Percentiles rank a stretch among this genome's conserved stretches.
Conservation (phyloP, 2,797 vertebrate genomes). For the Otolemur crassicaudatus region DNA sequence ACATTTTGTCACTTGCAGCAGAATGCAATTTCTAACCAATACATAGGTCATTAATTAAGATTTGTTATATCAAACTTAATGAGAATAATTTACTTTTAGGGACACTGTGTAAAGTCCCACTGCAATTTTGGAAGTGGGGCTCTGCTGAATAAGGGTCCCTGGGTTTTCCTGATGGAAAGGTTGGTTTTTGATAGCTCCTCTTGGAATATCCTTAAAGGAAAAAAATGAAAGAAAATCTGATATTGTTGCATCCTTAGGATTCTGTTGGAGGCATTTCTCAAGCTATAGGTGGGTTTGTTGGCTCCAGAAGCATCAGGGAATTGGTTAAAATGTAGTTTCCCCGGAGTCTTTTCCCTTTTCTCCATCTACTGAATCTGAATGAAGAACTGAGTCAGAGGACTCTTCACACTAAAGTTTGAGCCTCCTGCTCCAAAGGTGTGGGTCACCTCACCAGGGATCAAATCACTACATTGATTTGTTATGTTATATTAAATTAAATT, state of each 20-base stretch:
- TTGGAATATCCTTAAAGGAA: neutral
- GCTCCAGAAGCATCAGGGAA: neutral
- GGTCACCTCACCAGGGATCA: neutral
- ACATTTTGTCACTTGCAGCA: neutral
- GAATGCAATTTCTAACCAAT: constrained; percentile 3
- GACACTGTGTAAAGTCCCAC: neutral
- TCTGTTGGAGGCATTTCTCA: neutral
- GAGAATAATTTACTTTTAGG: neutral
- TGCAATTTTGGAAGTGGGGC: neutral
- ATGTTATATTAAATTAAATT: neutral
- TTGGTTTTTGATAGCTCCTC: neutral
- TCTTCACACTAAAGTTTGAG: neutral
- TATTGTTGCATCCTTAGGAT: neutral
- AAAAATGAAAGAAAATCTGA: neutral
- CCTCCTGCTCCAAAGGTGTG: neutral
- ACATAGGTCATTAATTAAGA: neutral
- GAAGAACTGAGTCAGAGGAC: neutral
- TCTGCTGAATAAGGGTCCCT: neutral
- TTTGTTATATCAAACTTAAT: neutral
- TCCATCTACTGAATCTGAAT: neutral
- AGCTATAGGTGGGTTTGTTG: neutral
- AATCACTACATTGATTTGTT: neutral
- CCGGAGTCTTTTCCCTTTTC: neutral
- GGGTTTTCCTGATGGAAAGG: neutral
- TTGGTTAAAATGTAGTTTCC: neutral